phyloP scores from a whole-genome alignment of 1,140 invertebrate genomes.

The Drosophila pachea region DNA sequence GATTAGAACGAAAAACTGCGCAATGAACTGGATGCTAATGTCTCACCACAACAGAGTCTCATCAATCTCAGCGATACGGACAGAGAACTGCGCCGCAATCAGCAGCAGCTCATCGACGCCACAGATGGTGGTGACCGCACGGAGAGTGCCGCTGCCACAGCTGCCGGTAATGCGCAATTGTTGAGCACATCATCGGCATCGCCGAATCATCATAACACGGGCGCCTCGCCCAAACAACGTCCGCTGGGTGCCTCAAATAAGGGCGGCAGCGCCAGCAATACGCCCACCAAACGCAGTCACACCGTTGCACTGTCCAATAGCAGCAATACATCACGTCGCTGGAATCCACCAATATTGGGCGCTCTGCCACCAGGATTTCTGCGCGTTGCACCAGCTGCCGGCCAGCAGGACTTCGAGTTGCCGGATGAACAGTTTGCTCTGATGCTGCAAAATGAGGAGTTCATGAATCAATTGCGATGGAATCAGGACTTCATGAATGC shows the following conservation, averaged over 20 bases:
- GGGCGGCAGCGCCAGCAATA: constrained; percentile 48
- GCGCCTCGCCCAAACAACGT: constrained; percentile 76
- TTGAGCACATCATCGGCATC: constrained; percentile 58
- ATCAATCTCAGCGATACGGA: constrained; percentile 72
- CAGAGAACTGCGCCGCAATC: constrained; percentile 56
- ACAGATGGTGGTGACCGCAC: constrained; percentile 44
- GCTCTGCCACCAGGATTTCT: constrained; percentile 90
- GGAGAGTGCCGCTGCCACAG: constrained; percentile 30
- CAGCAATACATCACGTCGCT: constrained; percentile 79
- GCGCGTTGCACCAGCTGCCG: constrained; percentile 54
- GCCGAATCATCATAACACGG: constrained; percentile 73
- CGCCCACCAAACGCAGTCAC: constrained; percentile 55
- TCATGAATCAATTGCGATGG: constrained; percentile 91
- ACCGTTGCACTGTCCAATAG: constrained; percentile 24
- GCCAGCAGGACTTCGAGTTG: constrained; percentile 79
- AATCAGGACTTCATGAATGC: constrained; percentile 94
- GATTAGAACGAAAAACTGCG: constrained; percentile 85
- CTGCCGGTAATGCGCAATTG: constrained; percentile 32
- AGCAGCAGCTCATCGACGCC: constrained; percentile 52
- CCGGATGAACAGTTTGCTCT: constrained; percentile 91
- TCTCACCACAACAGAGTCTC: constrained; percentile 76
- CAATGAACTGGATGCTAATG: constrained; percentile 83
- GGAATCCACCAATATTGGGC: constrained; percentile 90
- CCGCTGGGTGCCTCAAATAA: constrained; percentile 51
- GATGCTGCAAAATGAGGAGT: constrained; percentile 95